Percentiles rank a stretch among this genome's conserved stretches.
Conservation (phyloP, 2,797 vertebrate genomes). For the Sebastes iracundus region DNA sequence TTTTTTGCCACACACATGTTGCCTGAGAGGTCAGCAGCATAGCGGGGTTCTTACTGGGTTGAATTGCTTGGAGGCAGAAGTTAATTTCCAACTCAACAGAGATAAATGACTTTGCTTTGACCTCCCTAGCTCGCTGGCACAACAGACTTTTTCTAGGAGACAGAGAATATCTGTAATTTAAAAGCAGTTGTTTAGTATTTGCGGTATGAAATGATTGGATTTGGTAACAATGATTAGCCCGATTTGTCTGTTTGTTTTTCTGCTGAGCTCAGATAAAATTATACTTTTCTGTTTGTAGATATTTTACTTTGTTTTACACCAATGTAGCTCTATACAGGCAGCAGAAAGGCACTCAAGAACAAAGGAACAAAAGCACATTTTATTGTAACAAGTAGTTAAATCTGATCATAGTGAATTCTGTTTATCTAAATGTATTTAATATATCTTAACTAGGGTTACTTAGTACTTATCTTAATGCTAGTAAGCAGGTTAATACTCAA, state of each 20-base stretch:
- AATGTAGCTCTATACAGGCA: too few relatives aligned
- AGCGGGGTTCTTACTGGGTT: constrained; percentile 58
- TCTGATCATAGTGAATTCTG: too few relatives aligned
- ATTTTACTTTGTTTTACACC: too few relatives aligned
- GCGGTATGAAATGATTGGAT: constrained; percentile 12
- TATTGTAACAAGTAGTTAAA: too few relatives aligned
- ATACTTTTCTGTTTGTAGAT: background rate
- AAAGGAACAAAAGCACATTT: too few relatives aligned
- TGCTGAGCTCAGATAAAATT: background rate
- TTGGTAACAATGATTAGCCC: constrained; percentile 8
- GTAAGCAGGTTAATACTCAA: too few relatives aligned
- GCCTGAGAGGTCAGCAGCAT: constrained; percentile 63
- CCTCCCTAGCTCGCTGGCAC: constrained; percentile 54
- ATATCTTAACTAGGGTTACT: too few relatives aligned
- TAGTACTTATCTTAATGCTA: too few relatives aligned
- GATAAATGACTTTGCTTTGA: constrained; percentile 75
- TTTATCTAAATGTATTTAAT: too few relatives aligned
- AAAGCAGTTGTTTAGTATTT: constrained; percentile 19
- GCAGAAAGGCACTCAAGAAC: too few relatives aligned
- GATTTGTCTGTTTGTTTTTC: background rate
- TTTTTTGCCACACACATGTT: constrained; percentile 68
- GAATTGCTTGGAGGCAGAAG: constrained; percentile 71
- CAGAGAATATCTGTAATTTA: constrained; percentile 41
- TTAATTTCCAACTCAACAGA: constrained; percentile 76
- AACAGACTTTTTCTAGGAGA: constrained; percentile 54